Evolutionary conservation across 2,797 vertebrate species (phyloP), one percentile per base, ranked within the genome.

Genomic region (Chelmon rostratus): DNA sequence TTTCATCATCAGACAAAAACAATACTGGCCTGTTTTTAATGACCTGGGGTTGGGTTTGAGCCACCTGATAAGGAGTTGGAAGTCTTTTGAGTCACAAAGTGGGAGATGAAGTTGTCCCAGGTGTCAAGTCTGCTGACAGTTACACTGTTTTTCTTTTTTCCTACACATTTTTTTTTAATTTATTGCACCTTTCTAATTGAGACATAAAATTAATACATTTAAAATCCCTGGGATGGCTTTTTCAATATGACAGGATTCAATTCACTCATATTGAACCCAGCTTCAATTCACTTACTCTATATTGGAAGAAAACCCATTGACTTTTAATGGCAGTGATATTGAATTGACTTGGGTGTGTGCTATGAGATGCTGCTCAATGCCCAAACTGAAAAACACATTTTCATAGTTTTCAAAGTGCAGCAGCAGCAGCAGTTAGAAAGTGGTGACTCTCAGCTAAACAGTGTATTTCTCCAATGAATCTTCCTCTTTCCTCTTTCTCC

Each of bases 1-100:
- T 83, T 75, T 81, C 52, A 68, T 76, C 33, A 9, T 56, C 38
- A 57, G 46, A 84, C 71, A 58, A 77, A 81, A 87, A 81, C 63
- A 82, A 37, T 12, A 28, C 25, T 12, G 10, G 49, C 68, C 38
- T 79, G 68, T 73, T 79, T 85, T 68, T 86, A 87, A 87, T 85
- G 78, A 89, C 76, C n/a, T 66, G 28, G 62, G 50, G 87, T 83
- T 52, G 80, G 79, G 54, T 84, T 76, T 79, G 85, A 85, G 1
- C n/a, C 9, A 31, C n/a, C 19, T 16, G 63, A 82, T 68, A 56
- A 71, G 15, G 23, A 73, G 23, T 19, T 21, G 8, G 62, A 61
- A 68, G 28, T 18, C 33, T 64, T 58, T 53, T 19, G n/a, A 31
- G 78, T 84, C 63, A 68, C 68, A 38, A 42, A 58, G 63, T 68